Percentiles rank a stretch among this genome's conserved stretches.
Conservation (phyloP, 2,888 invertebrate genomes). For the Dinocampus coccinellae region DNA sequence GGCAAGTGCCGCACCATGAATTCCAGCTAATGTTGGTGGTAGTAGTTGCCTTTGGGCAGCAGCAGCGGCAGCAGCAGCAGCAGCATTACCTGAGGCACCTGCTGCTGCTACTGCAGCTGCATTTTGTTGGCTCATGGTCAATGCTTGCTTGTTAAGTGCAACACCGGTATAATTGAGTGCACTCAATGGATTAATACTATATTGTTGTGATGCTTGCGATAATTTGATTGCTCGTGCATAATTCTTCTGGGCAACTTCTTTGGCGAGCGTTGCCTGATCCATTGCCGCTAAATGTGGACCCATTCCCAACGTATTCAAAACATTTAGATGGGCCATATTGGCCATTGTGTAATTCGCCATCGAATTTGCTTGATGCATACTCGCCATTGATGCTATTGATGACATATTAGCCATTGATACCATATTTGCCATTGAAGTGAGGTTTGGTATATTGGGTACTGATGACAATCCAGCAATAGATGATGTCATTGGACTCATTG, state of each 20-base stretch:
- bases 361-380: slow-evolving; percentile 49
- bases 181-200: slow-evolving; percentile 71
- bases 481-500: slow-evolving; percentile 59
- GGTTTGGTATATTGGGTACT: slow-evolving; percentile 51
- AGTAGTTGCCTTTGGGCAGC: slow-evolving; percentile 56
- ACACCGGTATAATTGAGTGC: slow-evolving; percentile 80
- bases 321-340: slow-evolving; percentile 59
- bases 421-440: slow-evolving; percentile 48
- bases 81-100: slow-evolving; percentile 58
- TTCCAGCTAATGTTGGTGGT: slow-evolving; percentile 54
- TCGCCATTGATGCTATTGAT: slow-evolving; percentile 48
- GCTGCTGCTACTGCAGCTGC: slow-evolving; percentile 55
- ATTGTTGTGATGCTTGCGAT: slow-evolving; percentile 69
- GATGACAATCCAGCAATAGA: slow-evolving; percentile 58
- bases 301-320: slow-evolving; percentile 55
- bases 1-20: slow-evolving; percentile 49
- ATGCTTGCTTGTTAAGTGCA: slow-evolving; percentile 76
- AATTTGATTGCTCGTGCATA: slow-evolving; percentile 82
- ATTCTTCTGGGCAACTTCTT: slow-evolving; percentile 87
- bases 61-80: slow-evolving; percentile 59
- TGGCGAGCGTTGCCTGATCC: slow-evolving; percentile 79
- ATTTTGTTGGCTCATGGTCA: slow-evolving; percentile 58
- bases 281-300: slow-evolving; percentile 45
- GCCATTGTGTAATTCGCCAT: slow-evolving; percentile 59
- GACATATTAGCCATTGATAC: slow-evolving; percentile 47